These are phyloP conservation scores for Steinernema hermaphroditum DNA, from an alignment of 2,888 invertebrate species.

Conservation along the genomic window DNA sequence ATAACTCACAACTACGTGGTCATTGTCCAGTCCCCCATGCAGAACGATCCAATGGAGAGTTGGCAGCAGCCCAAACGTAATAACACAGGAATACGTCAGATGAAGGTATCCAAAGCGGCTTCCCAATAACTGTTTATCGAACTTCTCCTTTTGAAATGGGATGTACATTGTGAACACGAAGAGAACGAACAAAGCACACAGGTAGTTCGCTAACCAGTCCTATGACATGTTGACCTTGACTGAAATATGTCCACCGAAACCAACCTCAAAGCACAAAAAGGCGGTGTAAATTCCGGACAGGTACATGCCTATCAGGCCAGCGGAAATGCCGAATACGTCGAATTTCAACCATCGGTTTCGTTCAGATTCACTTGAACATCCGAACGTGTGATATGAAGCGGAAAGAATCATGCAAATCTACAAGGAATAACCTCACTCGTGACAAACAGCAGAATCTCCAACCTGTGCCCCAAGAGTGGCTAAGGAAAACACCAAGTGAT, in stretches of 20 bases:
- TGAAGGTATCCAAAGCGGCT: constrained; percentile 58
- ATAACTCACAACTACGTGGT: constrained; percentile 74
- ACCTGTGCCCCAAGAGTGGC: constrained; percentile 86
- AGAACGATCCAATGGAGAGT: constrained; percentile 86
- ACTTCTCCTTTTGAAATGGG: constrained; percentile 44
- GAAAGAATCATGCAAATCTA: constrained; percentile 91
- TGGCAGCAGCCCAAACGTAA: constrained; percentile 85
- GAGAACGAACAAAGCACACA: constrained; percentile 51
- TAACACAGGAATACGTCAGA: constrained; percentile 67
- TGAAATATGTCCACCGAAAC: not conserved
- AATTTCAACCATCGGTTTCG: constrained; percentile 84
- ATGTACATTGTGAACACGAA: constrained; percentile 57
- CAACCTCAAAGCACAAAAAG: constrained; percentile 81
- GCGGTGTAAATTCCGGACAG: constrained; percentile 93
- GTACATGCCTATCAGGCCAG: constrained; percentile 89
- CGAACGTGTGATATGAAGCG: constrained; percentile 89
- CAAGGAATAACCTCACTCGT: constrained; percentile 35
- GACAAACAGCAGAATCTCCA: constrained; percentile 59
- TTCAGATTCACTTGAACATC: constrained; percentile 84
- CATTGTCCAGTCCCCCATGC: constrained; percentile 84
- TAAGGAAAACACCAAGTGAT: constrained; percentile 82
- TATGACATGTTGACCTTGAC: constrained; percentile 36
- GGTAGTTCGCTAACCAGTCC: constrained; percentile 56
- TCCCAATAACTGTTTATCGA: constrained; percentile 40
- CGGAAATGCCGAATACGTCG: constrained; percentile 88